These are phyloP conservation scores for Maconellicoccus hirsutus DNA, from an alignment of 1,140 invertebrate genomes.

Conservation along the genomic window DNA sequence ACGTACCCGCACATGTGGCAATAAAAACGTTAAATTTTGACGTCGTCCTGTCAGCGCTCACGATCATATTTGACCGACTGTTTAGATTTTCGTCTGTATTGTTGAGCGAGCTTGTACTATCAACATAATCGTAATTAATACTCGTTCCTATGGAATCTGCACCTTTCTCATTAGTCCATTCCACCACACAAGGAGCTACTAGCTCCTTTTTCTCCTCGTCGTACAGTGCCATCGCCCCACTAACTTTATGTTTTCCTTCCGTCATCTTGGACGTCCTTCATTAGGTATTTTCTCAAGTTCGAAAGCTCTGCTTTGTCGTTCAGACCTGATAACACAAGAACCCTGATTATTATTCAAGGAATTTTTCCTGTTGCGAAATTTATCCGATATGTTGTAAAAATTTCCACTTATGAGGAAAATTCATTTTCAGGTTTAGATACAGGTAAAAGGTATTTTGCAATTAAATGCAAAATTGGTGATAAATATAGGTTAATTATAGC, in stretches of 20 bases:
- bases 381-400: too few relatives aligned
- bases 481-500: too few relatives aligned
- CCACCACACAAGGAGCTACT: neutral
- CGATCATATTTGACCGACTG: constrained; percentile 1
- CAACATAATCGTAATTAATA: neutral
- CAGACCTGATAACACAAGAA: neutral
- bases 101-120: neutral
- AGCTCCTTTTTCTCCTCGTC: neutral
- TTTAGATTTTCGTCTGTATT: neutral
- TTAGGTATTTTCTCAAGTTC: neutral
- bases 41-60: neutral
- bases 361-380: neutral
- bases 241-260: neutral
- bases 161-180: neutral
- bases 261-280: neutral
- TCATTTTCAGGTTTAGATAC: too few relatives aligned
- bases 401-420: too few relatives aligned
- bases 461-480: too few relatives aligned
- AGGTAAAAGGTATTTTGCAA: too few relatives aligned
- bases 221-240: neutral
- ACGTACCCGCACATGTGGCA: neutral
- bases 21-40: neutral
- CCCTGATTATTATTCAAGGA: neutral
- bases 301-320: neutral
- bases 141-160: neutral